Conservation (phyloP, 1,140 invertebrate genomes). For the Apolygus lucorum region DNA sequence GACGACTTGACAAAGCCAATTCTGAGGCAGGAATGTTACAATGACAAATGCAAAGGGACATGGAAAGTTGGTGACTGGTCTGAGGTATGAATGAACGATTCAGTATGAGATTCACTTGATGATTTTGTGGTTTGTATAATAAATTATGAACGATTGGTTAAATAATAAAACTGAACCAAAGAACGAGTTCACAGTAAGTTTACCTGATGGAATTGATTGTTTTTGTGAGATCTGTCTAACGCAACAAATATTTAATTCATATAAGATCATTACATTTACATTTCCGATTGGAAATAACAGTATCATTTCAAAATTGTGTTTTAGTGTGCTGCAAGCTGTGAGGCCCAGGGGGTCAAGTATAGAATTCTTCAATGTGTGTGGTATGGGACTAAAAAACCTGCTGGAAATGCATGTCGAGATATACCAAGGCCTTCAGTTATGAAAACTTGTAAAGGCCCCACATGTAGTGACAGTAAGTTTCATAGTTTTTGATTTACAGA, state of each 20-base stretch:
- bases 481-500: background rate
- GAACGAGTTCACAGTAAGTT: too few species aligned
- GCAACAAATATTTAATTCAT: too few species aligned
- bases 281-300: too few species aligned
- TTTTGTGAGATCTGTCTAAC: too few species aligned
- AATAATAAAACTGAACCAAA: too few species aligned
- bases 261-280: too few species aligned
- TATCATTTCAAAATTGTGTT: too few species aligned
- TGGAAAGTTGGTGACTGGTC: conserved; percentile 83
- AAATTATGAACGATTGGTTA: too few species aligned
- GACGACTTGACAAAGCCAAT: conserved; percentile 57
- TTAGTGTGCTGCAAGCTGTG: conserved; percentile 71
- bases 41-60: conserved; percentile 65
- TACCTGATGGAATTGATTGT: too few species aligned
- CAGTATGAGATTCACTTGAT: too few species aligned
- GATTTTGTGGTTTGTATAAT: too few species aligned
- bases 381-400: conserved; percentile 69
- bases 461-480: conserved; percentile 46
- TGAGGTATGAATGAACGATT: conserved; percentile 59
- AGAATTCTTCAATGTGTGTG: conserved; percentile 80
- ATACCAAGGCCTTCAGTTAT: conserved; percentile 62
- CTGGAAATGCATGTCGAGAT: conserved; percentile 69
- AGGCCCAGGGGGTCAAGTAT: conserved; percentile 63
- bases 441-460: conserved; percentile 60
- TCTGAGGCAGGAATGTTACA: conserved; percentile 64